These are phyloP conservation scores for Heptranchias perlo DNA, from an alignment of 2,113 vertebrate genomes.

Conservation along the genomic window DNA sequence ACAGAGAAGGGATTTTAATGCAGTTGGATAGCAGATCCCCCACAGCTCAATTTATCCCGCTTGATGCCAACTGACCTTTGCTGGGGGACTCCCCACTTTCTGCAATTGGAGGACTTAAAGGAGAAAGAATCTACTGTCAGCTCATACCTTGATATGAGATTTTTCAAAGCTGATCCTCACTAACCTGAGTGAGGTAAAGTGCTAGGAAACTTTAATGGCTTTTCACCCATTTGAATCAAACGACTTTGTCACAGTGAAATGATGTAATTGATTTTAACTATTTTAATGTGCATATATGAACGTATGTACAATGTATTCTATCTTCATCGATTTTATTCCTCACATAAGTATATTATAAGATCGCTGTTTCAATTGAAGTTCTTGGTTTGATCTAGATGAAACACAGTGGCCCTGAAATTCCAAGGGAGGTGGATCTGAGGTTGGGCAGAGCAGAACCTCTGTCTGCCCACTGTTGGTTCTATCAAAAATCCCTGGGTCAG, in stretches of 20 bases:
- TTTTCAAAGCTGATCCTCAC: not conserved
- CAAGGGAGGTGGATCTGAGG: too few relatives aligned
- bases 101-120: not conserved
- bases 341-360: not conserved
- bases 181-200: not conserved
- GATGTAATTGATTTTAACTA: not conserved
- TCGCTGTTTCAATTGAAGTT: not conserved
- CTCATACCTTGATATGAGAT: not conserved
- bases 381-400: not conserved
- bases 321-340: not conserved
- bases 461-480: too few relatives aligned
- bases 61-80: not conserved
- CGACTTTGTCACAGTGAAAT: not conserved
- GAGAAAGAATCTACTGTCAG: not conserved
- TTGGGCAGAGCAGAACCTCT: too few relatives aligned
- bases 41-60: not conserved
- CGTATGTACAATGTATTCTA: not conserved
- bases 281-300: not conserved
- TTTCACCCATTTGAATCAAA: not conserved
- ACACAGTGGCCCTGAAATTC: too few relatives aligned
- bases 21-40: not conserved
- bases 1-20: not conserved
- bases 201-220: not conserved
- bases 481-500: too few relatives aligned
- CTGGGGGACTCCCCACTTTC: not conserved